These are phyloP conservation scores for Adoxophyes honmai DNA, from an alignment of 1,140 invertebrate species.

Conservation along the genomic window DNA sequence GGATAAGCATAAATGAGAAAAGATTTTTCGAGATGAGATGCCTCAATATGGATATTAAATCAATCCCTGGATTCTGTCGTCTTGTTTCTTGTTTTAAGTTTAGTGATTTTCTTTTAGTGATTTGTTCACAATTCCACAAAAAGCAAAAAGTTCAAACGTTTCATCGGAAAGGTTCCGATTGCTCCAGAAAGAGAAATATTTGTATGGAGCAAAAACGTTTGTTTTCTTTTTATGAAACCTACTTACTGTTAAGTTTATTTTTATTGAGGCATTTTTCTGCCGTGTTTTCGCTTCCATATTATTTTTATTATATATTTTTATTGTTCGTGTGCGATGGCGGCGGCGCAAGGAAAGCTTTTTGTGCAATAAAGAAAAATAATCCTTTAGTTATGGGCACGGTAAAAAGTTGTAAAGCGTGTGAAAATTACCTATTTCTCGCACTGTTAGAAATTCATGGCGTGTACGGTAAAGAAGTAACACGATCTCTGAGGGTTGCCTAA, in stretches of 20 bases:
- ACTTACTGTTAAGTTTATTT: slow-evolving; percentile 31
- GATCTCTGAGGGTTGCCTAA: too few species aligned
- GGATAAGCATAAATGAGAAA: too few species aligned
- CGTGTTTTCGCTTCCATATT: slow-evolving; percentile 13
- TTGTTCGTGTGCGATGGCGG: not conserved
- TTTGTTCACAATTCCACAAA: not conserved
- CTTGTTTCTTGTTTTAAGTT: too few species aligned
- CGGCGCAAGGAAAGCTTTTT: not conserved
- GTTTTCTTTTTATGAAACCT: slow-evolving; percentile 32
- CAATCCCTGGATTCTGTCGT: too few species aligned
- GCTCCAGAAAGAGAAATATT: slow-evolving; percentile 24
- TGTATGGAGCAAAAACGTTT: slow-evolving; percentile 27
- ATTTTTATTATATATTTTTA: slow-evolving; percentile 10
- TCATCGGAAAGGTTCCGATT: slow-evolving; percentile 26
- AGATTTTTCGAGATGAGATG: too few species aligned
- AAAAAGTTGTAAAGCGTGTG: too few species aligned
- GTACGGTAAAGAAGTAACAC: too few species aligned
- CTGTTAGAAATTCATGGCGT: too few species aligned
- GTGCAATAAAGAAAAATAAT: too few species aligned
- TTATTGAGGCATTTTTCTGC: slow-evolving; percentile 25
- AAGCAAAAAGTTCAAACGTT: slow-evolving; percentile 17
- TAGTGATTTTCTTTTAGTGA: not conserved
- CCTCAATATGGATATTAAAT: too few species aligned
- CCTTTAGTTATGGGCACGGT: too few species aligned
- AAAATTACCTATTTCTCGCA: too few species aligned